Evolutionary conservation across 1,140 invertebrate genomes (phyloP), one percentile per base, ranked within the genome.

Genomic region (Drosophila aff.): DNA sequence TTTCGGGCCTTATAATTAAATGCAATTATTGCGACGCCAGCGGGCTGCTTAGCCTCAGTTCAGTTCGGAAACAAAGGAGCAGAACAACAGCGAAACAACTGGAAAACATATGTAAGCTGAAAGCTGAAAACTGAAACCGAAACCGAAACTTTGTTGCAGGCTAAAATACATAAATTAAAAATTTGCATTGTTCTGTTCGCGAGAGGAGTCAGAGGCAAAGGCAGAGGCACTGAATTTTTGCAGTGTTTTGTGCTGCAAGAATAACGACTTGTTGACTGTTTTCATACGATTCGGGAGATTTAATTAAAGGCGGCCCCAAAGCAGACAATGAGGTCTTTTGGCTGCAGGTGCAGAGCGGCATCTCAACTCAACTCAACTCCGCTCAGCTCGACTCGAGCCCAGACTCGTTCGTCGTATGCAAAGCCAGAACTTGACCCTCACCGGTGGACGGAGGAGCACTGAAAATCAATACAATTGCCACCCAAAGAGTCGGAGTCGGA

Each of bases 131-230:
- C 33, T 36, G 33, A 33, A 33, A 66, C 65, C 31, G 11, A 52
- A 69, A 66, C 66, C 23, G 69, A 72, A 73, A 73, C 71, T 73
- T 46, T 79, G 67, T 87, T 81, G 77, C 84, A 76, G 90, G 81
- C 76, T 90, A 89, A 89, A 89, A 89, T 81, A 87, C 86, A 92
- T 92, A 92, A 92, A 92, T 92, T 92, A 86, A 91, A 92, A 92
- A 86, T 91, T 91, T 92, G 83, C 91, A 92, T 92, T 92, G 91
- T 92, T 92, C 90, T 92, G 77, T 92, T 92, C 21, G 53, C 53
- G 21, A 57, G 66, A 60, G 41, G 60, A 33, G 41, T 49, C 47
- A 28, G 23, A 28, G 49, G 57, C 53, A 23, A 2, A 11, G 33
- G 52, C 46, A 47, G 13, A 23, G 21, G 15, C 46, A 47, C 52